A percentile compares a stretch with the other conserved stretches of the same genome.
Conservation (phyloP, 2,113 vertebrate genomes). For the Noturus placidus region DNA sequence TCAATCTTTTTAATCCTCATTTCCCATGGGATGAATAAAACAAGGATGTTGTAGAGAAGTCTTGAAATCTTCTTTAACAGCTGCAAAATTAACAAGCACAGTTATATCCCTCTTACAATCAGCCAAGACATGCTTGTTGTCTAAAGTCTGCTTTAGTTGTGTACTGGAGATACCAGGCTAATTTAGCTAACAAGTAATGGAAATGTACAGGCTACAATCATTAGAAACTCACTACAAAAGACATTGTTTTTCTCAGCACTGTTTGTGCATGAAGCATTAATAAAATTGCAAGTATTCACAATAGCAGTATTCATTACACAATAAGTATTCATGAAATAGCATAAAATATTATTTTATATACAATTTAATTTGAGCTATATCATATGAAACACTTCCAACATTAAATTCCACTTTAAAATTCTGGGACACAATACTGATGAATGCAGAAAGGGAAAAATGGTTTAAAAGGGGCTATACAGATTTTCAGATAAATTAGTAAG, state of each 20-base stretch:
- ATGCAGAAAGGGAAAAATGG: not conserved
- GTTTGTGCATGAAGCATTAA: not conserved
- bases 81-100: slow-evolving; percentile 66
- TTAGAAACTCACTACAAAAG: not conserved
- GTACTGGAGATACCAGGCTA: not conserved
- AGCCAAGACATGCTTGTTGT: not conserved
- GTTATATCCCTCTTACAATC: not conserved
- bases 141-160: not conserved
- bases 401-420: not conserved
- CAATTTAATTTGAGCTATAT: not conserved
- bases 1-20: slow-evolving; percentile 98
- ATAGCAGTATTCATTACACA: not conserved
- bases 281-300: not conserved
- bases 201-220: not conserved
- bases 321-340: not conserved
- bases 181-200: not conserved
- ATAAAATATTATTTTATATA: not conserved
- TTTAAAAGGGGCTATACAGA: not conserved
- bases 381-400: not conserved
- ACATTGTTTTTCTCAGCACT: not conserved
- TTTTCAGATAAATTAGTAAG: not conserved
- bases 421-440: not conserved
- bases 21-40: slow-evolving; percentile 96
- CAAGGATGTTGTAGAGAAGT: slow-evolving; percentile 86
- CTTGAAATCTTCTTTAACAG: slow-evolving; percentile 88